Base-by-base conservation (phyloP, 2,113 vertebrate species). In the Chlorodrepanis virens region DNA sequence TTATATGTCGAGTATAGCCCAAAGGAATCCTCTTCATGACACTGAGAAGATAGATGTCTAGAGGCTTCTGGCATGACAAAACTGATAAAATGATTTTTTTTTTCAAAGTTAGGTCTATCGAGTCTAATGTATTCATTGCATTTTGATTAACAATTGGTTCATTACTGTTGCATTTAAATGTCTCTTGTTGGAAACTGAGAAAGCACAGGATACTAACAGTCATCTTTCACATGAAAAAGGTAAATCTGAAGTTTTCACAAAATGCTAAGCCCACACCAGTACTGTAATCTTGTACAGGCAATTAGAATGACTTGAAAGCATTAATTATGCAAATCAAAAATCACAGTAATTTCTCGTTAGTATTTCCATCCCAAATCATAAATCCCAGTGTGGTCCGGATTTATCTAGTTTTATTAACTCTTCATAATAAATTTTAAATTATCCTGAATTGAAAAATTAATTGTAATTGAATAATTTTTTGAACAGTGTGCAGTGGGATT, bases 401-500 rank as follows among this genome's bases (percentile, higher is more conserved):
- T 88, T 84, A 80, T 5, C 24, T 75, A 90, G 14, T 81, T 86
- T 60, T 89, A 79, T 88, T 79, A 85, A 83, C 60, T 94, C 95
- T 96, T 94, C 75, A 67, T 92, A 79, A 89, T 95, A 96, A 82
- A 93, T 97, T 96, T 95, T 61, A 91, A 92, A 74, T 92, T 92
- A 82, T 95, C 79, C 64, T 61, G 92, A 95, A 93, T 89, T 91
- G 89, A 96, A 94, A 97, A 96, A 94, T 92, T 84, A 92, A 76
- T 90, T 97, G 80, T 78, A 96, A 96, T 96, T 95, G 95, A 97
- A 84, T 87, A 93, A 70, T 65, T 95, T 96, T 89, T 96, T 93
- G 65, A 97, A 93, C 82, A 90, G 52, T 59, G 74, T 94, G 90
- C 70, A 89, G n/a, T 89, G 85, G 70, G 78, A 85, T 95, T 96